Evolutionary conservation across 2,888 invertebrate genomes (phyloP).

Genomic region (Morpho achilles): DNA sequence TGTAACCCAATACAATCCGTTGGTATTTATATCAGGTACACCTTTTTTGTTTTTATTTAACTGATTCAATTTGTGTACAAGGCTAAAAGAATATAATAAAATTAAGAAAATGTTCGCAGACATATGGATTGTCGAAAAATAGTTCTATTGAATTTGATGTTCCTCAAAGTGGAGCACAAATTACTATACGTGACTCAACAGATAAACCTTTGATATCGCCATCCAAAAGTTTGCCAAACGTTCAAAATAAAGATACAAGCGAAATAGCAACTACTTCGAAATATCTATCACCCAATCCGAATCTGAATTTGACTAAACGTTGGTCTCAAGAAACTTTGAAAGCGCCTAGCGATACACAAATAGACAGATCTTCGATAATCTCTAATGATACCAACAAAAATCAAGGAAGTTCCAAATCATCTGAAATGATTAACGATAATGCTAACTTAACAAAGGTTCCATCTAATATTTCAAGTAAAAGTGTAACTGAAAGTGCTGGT

Average conservation of each 20-base stretch:
- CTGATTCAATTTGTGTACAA: too few species aligned
- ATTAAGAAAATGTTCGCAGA: background rate
- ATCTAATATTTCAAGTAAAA: slow-evolving; percentile 3
- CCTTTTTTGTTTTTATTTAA: too few species aligned
- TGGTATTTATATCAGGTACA: too few species aligned
- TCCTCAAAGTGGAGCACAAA: background rate
- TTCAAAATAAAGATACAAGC: background rate
- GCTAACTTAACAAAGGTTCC: background rate
- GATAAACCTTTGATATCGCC: background rate
- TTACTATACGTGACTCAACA: background rate
- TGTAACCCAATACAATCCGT: too few species aligned
- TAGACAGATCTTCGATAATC: background rate
- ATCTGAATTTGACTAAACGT: background rate
- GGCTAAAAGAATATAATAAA: too few species aligned
- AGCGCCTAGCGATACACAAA: slow-evolving; percentile 5
- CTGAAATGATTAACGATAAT: background rate
- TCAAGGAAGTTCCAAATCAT: background rate
- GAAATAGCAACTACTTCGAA: slow-evolving; percentile 11
- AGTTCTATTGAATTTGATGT: background rate
- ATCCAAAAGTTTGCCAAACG: slow-evolving; percentile 14
- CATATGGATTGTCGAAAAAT: background rate
- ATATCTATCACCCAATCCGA: slow-evolving; percentile 3
- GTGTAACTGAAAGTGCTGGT: background rate
- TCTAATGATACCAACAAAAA: background rate
- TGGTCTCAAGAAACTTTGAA: slow-evolving; percentile 8